phyloP scores from a whole-genome alignment of 2,113 vertebrate genomes.

The Aptenodytes forsteri region DNA sequence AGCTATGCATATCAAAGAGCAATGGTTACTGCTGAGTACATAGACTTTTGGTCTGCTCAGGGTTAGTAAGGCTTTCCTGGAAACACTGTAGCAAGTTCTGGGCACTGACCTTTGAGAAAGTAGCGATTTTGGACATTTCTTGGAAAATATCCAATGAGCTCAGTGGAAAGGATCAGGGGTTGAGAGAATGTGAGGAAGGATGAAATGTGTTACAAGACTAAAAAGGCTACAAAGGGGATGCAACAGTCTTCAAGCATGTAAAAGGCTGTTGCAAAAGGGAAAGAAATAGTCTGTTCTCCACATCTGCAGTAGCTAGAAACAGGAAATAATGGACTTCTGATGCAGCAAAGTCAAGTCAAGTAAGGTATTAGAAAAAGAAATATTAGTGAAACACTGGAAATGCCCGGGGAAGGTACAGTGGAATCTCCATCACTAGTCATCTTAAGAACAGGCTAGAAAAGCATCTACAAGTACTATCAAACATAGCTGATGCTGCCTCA shows the following conservation, averaged over 20 bases:
- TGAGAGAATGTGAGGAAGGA: neutral
- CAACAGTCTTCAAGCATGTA: neutral
- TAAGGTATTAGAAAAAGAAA: neutral
- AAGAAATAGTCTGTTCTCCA: neutral
- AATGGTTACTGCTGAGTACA: neutral
- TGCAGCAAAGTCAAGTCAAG: neutral
- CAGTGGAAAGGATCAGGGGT: neutral
- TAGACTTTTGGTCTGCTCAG: neutral
- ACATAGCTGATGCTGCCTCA: neutral
- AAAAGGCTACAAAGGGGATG: neutral
- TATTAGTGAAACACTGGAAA: neutral
- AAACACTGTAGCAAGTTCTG: neutral
- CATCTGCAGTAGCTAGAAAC: neutral
- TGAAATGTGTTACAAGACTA: neutral
- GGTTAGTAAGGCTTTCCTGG: neutral
- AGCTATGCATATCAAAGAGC: rapidly evolving
- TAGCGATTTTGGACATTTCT: neutral
- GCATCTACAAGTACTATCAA: neutral
- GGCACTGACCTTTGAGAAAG: neutral
- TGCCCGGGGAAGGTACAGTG: neutral
- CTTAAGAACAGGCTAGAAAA: neutral
- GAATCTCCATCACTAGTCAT: neutral
- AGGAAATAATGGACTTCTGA: neutral
- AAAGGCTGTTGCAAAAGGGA: neutral
- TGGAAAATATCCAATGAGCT: neutral